Percentiles rank a stretch among this genome's conserved stretches.
Evolutionary conservation across 2,888 invertebrate species (phyloP).

Genomic region (Eupithecia exiguata): DNA sequence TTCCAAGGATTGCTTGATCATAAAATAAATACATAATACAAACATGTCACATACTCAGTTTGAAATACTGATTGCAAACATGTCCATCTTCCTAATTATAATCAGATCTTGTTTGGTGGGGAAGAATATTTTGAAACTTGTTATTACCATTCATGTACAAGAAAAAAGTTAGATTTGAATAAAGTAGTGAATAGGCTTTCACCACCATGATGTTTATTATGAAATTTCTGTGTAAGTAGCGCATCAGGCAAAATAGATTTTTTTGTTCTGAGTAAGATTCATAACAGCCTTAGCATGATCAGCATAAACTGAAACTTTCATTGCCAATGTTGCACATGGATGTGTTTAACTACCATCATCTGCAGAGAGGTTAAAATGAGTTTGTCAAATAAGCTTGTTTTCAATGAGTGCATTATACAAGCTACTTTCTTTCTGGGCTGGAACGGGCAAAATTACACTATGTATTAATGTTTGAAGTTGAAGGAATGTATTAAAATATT

Average conservation of each 20-base stretch:
- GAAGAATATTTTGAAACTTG: not conserved
- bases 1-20: not conserved
- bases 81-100: not conserved
- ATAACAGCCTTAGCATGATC: not conserved
- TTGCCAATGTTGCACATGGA: not conserved
- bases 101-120: not conserved
- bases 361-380: not conserved
- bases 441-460: not conserved
- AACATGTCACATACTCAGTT: not conserved
- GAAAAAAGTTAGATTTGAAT: not conserved
- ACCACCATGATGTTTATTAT: not conserved
- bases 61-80: not conserved
- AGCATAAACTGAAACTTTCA: not conserved
- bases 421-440: not conserved
- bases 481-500: not conserved
- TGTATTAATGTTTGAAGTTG: not conserved
- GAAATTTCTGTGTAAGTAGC: not conserved
- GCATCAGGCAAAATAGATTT: not conserved
- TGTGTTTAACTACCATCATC: not conserved
- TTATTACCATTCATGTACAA: not conserved
- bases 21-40: not conserved
- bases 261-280: not conserved
- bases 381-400: too few relatives aligned
- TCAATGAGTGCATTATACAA: not conserved
- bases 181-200: not conserved